Evolutionary conservation across 2,113 vertebrate species (phyloP), one percentile per base, ranked within the genome.

Genomic region (Microtus pennsylvanicus): DNA sequence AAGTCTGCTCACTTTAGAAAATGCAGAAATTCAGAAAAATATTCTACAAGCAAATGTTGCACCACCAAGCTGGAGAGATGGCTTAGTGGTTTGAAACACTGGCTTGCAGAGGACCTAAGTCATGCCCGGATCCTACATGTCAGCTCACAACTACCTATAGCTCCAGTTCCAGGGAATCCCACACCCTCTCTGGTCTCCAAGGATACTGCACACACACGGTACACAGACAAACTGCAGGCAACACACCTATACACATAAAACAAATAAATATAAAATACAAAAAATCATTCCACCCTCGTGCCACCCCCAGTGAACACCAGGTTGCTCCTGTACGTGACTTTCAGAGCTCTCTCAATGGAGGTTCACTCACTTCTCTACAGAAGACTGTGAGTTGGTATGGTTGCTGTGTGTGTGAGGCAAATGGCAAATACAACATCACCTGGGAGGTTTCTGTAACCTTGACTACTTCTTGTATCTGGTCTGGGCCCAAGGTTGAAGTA

Each of bases 1-100:
- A 76, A 17, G 8, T 58, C 28, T 45, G 21, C 24, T 97, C 81
- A 38, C 47, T 86, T 95, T 70, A 85, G 95, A 80, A 94, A 90
- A 58, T n/a, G 76, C n/a, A 91, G n/a, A 30, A 38, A 45, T 61
- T 96, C 67, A 35, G 83, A 58, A 80, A 90, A 72, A 42, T 26
- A 17, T 4, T 90, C 80, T 58, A 24, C n/a, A 75, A 75, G 81
- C n/a, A 17, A 83, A 63, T 63, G 81, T 42, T 83, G 26, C 28
- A 28, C n/a, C 58, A 63, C 81, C 58, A 63, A n/a, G 24, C 58
- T 83, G n/a, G 58, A 83, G 58, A 83, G 58, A 63, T 30, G 14
- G 81, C 58, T 63, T 38, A 19, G n/a, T 63, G 81, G n/a, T 63
- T 83, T 42, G 38, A 63, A 83, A 58, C 26, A 63, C 58, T 63